Evolutionary conservation across 2,797 vertebrate genomes (phyloP), one percentile per base, ranked within the genome.

Genomic region (Eleutherodactylus coqui): DNA sequence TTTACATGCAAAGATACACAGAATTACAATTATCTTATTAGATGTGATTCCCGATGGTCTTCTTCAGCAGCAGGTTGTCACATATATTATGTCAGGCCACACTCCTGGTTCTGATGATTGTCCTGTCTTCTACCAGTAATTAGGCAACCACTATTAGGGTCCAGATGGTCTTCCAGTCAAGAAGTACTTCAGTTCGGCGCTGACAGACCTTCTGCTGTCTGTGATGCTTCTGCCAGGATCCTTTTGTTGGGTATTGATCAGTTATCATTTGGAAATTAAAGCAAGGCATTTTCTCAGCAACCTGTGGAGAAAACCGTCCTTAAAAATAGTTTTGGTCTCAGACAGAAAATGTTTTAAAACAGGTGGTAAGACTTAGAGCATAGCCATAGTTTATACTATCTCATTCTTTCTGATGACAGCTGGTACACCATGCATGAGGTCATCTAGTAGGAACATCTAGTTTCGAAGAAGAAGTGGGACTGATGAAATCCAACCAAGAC

Each of bases 131-230:
- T 47, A 27, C 41, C 62, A 69, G 60, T 51, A 32, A 67, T 49
- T 32, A 67, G 62, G 29, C 0, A 7, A 9, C 51, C 29, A 45
- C 17, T 62, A 29, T 75, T 75, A 75, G 34, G 17, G 75, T 36
- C 49, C 81, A 83, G 81, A 83, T 83, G 81, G 69, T 60, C 69
- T 34, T 49, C 32, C 45, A 70, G 60, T 81, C n/a, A 29, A 73
- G 67, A 73, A 83, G 27, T 49, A 83, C 69, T 83, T 73, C 67
- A 58, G 49, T 53, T n/a, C 36, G 14, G 69, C 73, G 81, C 45
- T 62, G 51, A 62, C 34, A 47, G 53, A 62, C 82, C 70, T 83
- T 75, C 82, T 75, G 70, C 41, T 62, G 16, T 38, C 32, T 58
- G 9, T 60, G 67, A 41, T 58, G 51, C 34, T 43, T 19, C n/a